Conservation (phyloP, 2,888 invertebrate genomes). For the Cosmopolites sordidus region DNA sequence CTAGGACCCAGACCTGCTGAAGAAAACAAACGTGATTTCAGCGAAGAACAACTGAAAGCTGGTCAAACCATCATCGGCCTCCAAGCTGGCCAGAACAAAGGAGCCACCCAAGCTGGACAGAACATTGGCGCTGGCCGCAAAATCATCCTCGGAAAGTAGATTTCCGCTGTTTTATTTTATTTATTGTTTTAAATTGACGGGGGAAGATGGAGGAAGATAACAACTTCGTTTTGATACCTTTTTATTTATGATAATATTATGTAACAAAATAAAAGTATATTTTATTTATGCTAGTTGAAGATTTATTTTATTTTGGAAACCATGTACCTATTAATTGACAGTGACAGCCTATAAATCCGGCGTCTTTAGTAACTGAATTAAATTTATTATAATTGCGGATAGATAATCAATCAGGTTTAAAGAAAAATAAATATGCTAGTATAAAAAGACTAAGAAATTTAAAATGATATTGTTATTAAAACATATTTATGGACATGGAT, state of each 20-base stretch:
- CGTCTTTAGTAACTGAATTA: too few species aligned
- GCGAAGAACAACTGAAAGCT: slow-evolving; percentile 84
- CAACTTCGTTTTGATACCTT: slow-evolving; percentile 23
- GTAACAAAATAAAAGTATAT: slow-evolving; percentile 15
- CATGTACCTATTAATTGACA: too few species aligned
- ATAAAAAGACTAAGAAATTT: too few species aligned
- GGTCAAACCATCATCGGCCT: slow-evolving; percentile 88
- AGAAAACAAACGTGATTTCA: slow-evolving; percentile 91
- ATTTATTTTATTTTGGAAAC: too few species aligned
- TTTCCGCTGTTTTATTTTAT: slow-evolving; percentile 5
- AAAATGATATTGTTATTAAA: too few species aligned
- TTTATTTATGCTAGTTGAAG: too few species aligned
- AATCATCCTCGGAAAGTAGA: slow-evolving; percentile 82
- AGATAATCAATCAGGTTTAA: too few species aligned
- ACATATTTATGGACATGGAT: too few species aligned
- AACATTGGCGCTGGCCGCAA: slow-evolving; percentile 88
- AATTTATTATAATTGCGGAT: too few species aligned
- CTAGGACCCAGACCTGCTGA: slow-evolving; percentile 93
- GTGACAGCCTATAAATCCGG: too few species aligned
- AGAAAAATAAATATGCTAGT: too few species aligned
- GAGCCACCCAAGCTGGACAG: slow-evolving; percentile 87
- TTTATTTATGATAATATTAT: slow-evolving; percentile 19
- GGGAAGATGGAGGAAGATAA: slow-evolving; percentile 14
- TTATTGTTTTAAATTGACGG: not conserved
- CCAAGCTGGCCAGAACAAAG: slow-evolving; percentile 95